Evolutionary conservation across 2,888 invertebrate genomes (phyloP).

Genomic region (Cotesia congregata): DNA sequence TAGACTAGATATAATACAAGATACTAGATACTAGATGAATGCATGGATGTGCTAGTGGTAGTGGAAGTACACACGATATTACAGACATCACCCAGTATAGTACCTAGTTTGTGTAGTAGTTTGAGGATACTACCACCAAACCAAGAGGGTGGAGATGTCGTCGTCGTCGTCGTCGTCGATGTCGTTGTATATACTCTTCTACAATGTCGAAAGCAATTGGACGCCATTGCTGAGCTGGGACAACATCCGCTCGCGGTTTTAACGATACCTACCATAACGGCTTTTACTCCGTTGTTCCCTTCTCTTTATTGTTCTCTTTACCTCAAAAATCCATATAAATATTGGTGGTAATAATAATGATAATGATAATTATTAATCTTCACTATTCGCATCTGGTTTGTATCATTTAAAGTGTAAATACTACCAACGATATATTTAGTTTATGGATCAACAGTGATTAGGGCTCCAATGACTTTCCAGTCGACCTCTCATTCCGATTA

Average conservation of each 20-base stretch:
- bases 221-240: conserved; percentile 41
- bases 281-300: neutral
- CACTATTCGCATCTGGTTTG: neutral
- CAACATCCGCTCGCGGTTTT: conserved; percentile 44
- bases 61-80: neutral
- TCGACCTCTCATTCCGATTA: conserved; percentile 35
- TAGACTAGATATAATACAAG: neutral
- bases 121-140: neutral
- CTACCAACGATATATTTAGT: neutral
- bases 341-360: too few species aligned
- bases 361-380: neutral
- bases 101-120: too few species aligned
- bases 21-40: neutral
- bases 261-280: conserved; percentile 25
- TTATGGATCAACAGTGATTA: conserved; percentile 34
- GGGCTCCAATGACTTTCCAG: conserved; percentile 27
- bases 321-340: conserved; percentile 1
- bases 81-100: neutral
- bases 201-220: conserved; percentile 13
- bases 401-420: neutral
- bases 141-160: conserved; percentile 11
- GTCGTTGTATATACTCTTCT: neutral
- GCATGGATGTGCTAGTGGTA: too few species aligned
- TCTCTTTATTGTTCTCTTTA: neutral
- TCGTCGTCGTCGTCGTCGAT: conserved; percentile 30